A percentile compares a stretch with the other conserved stretches of the same genome.
phyloP scores from a whole-genome alignment of 1,140 invertebrate genomes.

The Scylla paramamosain region DNA sequence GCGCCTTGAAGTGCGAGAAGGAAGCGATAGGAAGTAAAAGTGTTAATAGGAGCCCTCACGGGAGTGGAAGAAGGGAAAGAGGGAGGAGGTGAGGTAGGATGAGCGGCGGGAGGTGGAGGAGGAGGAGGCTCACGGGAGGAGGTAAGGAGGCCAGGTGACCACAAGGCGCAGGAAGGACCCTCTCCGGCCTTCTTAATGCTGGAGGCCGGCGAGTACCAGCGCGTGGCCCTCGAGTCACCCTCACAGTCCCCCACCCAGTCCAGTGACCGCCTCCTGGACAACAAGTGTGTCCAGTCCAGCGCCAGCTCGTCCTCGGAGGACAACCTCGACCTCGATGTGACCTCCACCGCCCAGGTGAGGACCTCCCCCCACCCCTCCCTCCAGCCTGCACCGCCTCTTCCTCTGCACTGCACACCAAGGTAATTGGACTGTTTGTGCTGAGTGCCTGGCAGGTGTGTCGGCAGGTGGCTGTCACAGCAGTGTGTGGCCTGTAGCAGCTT shows the following conservation, averaged over 20 bases:
- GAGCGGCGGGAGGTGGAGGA: not conserved
- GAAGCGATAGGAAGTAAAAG: not conserved
- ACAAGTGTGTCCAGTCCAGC: slow-evolving; percentile 72
- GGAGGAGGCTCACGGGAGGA: not conserved
- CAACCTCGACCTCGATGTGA: slow-evolving; percentile 60
- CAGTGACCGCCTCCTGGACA: slow-evolving; percentile 68
- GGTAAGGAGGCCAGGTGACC: slow-evolving; percentile 37
- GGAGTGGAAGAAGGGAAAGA: too few species aligned
- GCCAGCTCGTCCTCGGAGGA: slow-evolving; percentile 68
- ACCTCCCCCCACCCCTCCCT: not conserved
- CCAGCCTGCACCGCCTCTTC: not conserved
- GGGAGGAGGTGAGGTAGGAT: too few species aligned
- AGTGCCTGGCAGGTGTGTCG: not conserved
- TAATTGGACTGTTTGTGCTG: not conserved
- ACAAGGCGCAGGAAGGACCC: not conserved
- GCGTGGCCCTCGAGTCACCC: slow-evolving; percentile 72
- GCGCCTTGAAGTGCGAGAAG: not conserved
- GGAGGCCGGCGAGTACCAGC: slow-evolving; percentile 68
- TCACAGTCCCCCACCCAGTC: slow-evolving; percentile 73
- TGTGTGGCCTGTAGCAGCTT: not conserved
- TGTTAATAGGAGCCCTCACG: not conserved
- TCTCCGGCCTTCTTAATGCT: slow-evolving; percentile 58
- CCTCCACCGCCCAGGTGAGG: slow-evolving; percentile 64
- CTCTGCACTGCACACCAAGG: slow-evolving; percentile 17
- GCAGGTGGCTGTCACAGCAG: not conserved